Evolutionary conservation across 2,888 invertebrate species (phyloP).

Genomic region (Synanthedon vespiformis): DNA sequence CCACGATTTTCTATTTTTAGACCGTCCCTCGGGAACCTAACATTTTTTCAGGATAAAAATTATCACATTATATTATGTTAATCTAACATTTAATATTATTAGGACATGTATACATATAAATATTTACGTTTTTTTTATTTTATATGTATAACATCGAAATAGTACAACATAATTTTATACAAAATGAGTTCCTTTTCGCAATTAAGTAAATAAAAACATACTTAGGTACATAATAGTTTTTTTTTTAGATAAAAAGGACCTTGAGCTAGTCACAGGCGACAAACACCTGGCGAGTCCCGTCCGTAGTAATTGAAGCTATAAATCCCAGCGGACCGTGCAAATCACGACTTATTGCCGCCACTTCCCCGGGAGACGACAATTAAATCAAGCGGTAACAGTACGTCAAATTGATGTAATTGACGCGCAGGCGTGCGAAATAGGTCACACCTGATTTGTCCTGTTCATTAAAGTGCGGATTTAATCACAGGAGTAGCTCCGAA

Average conservation of each 20-base stretch:
- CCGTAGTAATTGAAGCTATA: slow-evolving; percentile 28
- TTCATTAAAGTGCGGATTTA: slow-evolving; percentile 20
- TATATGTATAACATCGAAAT: too few species aligned
- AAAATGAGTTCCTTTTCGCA: not conserved
- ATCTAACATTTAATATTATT: too few species aligned
- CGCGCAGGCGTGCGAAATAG: slow-evolving; percentile 8
- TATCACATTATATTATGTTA: too few species aligned
- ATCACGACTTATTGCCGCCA: slow-evolving; percentile 34
- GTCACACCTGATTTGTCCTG: slow-evolving; percentile 21
- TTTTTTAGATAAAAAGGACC: too few species aligned
- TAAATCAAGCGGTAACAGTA: slow-evolving; percentile 22
- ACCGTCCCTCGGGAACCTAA: too few species aligned
- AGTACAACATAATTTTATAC: too few species aligned
- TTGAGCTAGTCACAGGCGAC: not conserved
- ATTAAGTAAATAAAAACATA: not conserved
- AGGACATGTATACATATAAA: too few species aligned
- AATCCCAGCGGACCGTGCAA: slow-evolving; percentile 25
- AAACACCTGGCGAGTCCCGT: slow-evolving; percentile 13
- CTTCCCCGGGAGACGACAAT: slow-evolving; percentile 24
- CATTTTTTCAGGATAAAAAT: too few species aligned
- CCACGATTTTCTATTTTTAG: too few species aligned
- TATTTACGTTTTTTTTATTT: too few species aligned
- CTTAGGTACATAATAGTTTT: not conserved
- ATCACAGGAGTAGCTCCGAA: slow-evolving; percentile 20
- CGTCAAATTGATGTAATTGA: slow-evolving; percentile 7